These are phyloP conservation scores for Rhamphomyia laevipes DNA, from an alignment of 2,888 invertebrate genomes.

Conservation along the genomic window DNA sequence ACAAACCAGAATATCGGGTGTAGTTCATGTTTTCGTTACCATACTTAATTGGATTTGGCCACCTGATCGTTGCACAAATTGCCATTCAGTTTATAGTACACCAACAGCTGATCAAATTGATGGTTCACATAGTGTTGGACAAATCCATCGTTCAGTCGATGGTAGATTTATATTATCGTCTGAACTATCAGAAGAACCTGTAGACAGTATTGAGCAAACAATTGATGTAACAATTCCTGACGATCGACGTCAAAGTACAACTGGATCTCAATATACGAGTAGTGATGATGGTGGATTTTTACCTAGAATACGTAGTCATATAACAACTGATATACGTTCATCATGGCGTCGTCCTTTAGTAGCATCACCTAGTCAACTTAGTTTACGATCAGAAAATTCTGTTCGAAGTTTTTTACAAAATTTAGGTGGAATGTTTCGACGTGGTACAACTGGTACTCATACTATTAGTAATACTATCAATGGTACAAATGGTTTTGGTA, in stretches of 20 bases:
- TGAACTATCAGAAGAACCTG: conserved; percentile 9
- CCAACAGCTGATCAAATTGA: conserved; percentile 31
- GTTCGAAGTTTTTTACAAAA: conserved; percentile 43
- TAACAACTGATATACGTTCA: conserved; percentile 42
- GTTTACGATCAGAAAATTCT: conserved; percentile 54
- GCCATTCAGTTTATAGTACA: conserved; percentile 38
- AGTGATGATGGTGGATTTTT: conserved; percentile 81
- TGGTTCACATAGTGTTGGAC: conserved; percentile 43
- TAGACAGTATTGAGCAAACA: neutral
- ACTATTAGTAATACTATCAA: neutral
- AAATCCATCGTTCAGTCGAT: conserved; percentile 61
- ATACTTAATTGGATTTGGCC: conserved; percentile 67
- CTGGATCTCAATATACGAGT: conserved; percentile 46
- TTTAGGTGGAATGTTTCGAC: conserved; percentile 28
- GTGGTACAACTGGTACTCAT: conserved; percentile 19
- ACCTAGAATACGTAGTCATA: conserved; percentile 39
- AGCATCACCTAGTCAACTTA: conserved; percentile 52
- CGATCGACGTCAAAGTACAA: conserved; percentile 43
- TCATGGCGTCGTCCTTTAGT: conserved; percentile 54
- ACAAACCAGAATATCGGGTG: conserved; percentile 90
- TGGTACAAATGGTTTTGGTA: conserved; percentile 14
- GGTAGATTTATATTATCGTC: conserved; percentile 56
- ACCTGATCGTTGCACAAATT: conserved; percentile 52
- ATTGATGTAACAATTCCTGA: conserved; percentile 9
- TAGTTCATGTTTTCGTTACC: conserved; percentile 56